Evolutionary conservation across 2,888 invertebrate genomes (phyloP).

Genomic region (Theretra japonica): DNA sequence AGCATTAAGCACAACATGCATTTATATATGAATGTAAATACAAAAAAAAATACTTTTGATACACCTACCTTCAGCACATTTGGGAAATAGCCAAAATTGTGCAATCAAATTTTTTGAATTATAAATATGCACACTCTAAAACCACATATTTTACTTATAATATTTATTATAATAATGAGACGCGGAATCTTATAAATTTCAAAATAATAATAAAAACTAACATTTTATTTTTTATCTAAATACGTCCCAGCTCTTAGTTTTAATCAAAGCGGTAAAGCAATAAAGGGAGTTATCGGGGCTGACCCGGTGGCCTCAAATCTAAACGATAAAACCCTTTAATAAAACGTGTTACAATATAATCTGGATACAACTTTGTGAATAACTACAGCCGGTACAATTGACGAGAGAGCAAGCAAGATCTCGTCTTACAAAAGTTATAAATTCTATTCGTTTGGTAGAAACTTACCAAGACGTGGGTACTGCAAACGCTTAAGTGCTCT

Average conservation of each 20-base stretch:
- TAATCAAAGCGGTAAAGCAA: slow-evolving; percentile 34
- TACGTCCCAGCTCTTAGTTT: background rate
- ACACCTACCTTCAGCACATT: too few species aligned
- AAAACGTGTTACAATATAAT: slow-evolving; percentile 23
- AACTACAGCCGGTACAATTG: slow-evolving; percentile 45
- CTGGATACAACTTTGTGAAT: slow-evolving; percentile 14
- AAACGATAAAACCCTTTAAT: slow-evolving; percentile 18
- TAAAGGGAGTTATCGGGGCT: slow-evolving; percentile 16
- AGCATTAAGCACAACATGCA: too few species aligned
- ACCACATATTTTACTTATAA: background rate
- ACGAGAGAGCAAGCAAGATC: slow-evolving; percentile 47
- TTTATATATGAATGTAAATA: too few species aligned
- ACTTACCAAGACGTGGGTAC: slow-evolving; percentile 49
- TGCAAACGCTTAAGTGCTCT: slow-evolving; percentile 54
- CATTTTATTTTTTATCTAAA: too few species aligned
- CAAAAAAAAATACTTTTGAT: too few species aligned
- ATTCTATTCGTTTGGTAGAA: slow-evolving; percentile 51
- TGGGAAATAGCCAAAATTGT: too few species aligned
- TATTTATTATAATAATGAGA: too few species aligned
- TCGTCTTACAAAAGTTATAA: slow-evolving; percentile 52
- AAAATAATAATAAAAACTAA: too few species aligned
- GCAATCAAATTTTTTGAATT: too few species aligned
- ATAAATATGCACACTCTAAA: too few species aligned
- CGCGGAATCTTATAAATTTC: too few species aligned
- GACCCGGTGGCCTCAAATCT: slow-evolving; percentile 10